Evolutionary conservation across 2,888 invertebrate genomes (phyloP).

Genomic region (Acronicta psi): DNA sequence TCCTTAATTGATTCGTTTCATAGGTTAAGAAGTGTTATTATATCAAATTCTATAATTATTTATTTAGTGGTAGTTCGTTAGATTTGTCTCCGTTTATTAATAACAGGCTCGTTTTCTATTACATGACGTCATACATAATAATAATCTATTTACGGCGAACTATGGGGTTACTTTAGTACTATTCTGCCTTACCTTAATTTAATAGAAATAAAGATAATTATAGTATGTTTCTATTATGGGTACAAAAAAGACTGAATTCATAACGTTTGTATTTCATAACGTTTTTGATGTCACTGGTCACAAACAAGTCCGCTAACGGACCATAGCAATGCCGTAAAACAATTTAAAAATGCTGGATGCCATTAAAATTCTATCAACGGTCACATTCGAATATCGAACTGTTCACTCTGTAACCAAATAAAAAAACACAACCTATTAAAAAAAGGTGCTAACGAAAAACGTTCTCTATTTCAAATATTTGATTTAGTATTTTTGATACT

Average conservation of each 20-base stretch:
- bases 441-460: constrained; percentile 21
- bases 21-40: no score
- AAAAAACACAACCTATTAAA: constrained; percentile 20
- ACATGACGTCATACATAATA: no score
- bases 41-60: no score
- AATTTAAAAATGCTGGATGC: constrained; percentile 28
- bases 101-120: no score
- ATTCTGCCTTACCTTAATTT: no score
- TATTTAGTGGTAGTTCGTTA: no score
- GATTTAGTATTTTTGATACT: constrained; percentile 52
- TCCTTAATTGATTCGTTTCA: no score
- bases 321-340: constrained; percentile 40
- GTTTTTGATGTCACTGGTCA: constrained; percentile 17
- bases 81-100: no score
- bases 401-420: constrained; percentile 23
- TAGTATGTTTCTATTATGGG: not conserved
- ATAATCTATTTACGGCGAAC: no score
- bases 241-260: not conserved
- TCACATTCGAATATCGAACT: constrained; percentile 40
- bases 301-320: constrained; percentile 44
- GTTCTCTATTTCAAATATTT: constrained; percentile 45
- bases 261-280: constrained; percentile 12
- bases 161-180: no score
- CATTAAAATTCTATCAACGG: constrained; percentile 32
- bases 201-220: no score